phyloP scores from a whole-genome alignment of 2,797 vertebrate genomes.

The Sebastes hopkinsi region DNA sequence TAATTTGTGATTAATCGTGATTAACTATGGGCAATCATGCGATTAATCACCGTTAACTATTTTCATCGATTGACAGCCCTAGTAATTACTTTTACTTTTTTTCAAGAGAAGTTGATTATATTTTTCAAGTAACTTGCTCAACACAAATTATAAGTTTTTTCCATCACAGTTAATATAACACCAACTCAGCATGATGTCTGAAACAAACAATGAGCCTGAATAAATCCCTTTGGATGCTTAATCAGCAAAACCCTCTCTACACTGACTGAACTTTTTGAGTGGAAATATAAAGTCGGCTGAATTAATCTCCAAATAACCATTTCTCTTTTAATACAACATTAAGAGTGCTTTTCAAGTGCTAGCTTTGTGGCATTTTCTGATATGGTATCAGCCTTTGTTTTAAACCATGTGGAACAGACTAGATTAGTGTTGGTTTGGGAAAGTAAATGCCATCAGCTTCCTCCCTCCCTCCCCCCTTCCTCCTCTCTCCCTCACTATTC shows the following conservation, averaged over 20 bases:
- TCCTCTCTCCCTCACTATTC: slow-evolving; percentile 40
- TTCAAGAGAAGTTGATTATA: background rate
- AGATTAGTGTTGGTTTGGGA: slow-evolving; percentile 34
- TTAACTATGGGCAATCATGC: too few species aligned
- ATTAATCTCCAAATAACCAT: slow-evolving; percentile 30
- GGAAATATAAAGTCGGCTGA: slow-evolving; percentile 9
- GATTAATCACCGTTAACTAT: too few species aligned
- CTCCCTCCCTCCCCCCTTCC: background rate
- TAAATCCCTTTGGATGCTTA: background rate
- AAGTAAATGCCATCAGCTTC: slow-evolving; percentile 44
- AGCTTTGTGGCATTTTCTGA: slow-evolving; percentile 37
- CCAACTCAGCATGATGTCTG: background rate
- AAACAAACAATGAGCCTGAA: background rate
- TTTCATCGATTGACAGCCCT: too few species aligned
- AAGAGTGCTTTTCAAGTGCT: slow-evolving; percentile 4
- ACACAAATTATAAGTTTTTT: background rate
- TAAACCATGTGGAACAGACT: slow-evolving; percentile 28
- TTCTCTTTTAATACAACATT: slow-evolving; percentile 4
- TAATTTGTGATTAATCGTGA: too few species aligned
- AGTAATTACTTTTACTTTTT: too few species aligned
- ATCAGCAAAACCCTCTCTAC: background rate
- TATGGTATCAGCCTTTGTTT: slow-evolving; percentile 40
- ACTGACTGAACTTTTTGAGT: background rate
- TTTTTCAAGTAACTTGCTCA: background rate
- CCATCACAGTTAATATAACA: background rate